Evolutionary conservation across 2,113 vertebrate species (phyloP), one percentile per base, ranked within the genome.

Genomic region (Rhipidura dahli): DNA sequence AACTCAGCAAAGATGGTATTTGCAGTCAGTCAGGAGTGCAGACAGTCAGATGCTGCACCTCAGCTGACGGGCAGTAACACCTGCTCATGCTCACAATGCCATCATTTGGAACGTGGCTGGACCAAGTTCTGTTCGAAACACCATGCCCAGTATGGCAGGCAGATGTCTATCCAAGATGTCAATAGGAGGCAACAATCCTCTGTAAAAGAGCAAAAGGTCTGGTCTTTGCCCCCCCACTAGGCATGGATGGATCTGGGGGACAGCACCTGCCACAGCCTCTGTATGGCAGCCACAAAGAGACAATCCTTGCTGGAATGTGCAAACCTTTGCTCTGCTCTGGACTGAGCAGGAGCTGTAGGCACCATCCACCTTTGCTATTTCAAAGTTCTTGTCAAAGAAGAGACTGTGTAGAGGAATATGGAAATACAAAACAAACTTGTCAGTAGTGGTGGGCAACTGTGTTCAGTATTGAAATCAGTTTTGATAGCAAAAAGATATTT

Each of bases 71-170:
- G 20, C 50, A 53, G 40, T 19, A 26, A 51, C 50, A 45, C 33
- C 28, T 1, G 0, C 31, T 49, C 22, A 15, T 1, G 1, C 22
- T 72, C 57, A 2, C 1, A 6, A 6, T 24, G 35, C 45, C 61
- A 33, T 40, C 30, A 15, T 65, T 19, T n/a, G 27, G 59, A 77
- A 83, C 10, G 20, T 4, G 54, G 27, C 66, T 69, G 63, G 27
- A 44, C 16, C 78, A 84, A 39, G 13, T 33, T n/a, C 37, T 61
- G 37, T 27, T 47, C 64, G 30, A 69, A 69, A 60, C 14, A 6
- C 39, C 64, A 35, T 8, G 5, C 20, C 15, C n/a, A 57, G 42
- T 33, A 17, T 27, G 21, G 50, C 30, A 65, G 33, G 27, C 23
- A 82, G 50, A 13, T 20, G 9, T 19, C 73, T 37, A 4, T 35